phyloP scores from a whole-genome alignment of 2,113 vertebrate genomes.

The Paedocypris sp. region DNA sequence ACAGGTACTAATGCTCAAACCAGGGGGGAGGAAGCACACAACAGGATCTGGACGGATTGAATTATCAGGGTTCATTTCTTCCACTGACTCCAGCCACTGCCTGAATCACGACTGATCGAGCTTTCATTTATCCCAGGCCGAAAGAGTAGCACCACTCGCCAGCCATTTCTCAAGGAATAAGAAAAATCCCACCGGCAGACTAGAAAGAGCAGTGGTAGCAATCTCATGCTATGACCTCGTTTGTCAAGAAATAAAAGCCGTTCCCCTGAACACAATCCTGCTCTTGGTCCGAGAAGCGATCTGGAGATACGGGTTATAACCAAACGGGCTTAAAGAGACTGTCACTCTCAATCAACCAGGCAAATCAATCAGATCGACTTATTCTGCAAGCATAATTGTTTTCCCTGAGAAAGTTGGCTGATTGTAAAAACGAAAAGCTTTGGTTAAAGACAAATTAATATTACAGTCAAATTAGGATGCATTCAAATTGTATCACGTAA shows the following conservation, averaged over 20 bases:
- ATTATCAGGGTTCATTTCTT: constrained; percentile 50
- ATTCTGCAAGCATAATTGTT: too few species aligned
- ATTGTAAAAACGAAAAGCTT: too few species aligned
- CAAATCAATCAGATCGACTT: too few species aligned
- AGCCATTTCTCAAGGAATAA: constrained; percentile 24
- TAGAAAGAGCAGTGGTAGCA: constrained; percentile 30
- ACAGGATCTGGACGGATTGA: constrained; percentile 41
- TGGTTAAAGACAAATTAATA: too few species aligned
- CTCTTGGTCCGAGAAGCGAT: constrained; percentile 6
- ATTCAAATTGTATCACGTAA: too few species aligned
- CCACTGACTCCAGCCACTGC: constrained; percentile 34
- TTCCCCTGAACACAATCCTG: constrained; percentile 28
- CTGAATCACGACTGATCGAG: constrained; percentile 50
- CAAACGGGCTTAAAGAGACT: constrained; percentile 20
- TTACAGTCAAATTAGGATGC: too few species aligned
- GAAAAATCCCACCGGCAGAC: constrained; percentile 31
- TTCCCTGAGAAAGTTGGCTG: too few species aligned
- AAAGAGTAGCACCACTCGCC: constrained; percentile 25
- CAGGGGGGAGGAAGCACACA: constrained; percentile 38
- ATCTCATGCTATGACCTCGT: constrained; percentile 35
- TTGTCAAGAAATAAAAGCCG: constrained; percentile 31
- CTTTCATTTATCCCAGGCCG: constrained; percentile 32
- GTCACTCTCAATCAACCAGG: not conserved
- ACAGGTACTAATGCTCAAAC: constrained; percentile 36
- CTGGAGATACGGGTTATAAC: constrained; percentile 26